Evolutionary conservation across 2,797 vertebrate species (phyloP), one percentile per base, ranked within the genome.

Genomic region (Xenopus petersii): DNA sequence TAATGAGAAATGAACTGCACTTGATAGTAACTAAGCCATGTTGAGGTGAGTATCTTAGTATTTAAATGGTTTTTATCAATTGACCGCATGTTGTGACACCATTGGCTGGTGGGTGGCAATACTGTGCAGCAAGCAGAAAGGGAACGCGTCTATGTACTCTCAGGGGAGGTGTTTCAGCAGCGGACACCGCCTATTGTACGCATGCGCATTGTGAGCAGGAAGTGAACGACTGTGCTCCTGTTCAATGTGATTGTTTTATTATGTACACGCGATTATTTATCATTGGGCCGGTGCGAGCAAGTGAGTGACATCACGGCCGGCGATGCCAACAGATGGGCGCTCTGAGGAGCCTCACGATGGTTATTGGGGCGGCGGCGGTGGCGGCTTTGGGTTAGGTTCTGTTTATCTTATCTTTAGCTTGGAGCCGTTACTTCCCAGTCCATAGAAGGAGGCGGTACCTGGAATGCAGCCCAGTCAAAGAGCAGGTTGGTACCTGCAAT

Each of bases 341-440:
- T 55, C 82, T 93, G 75, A 86, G 88, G 74, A 86, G 91, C 80
- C 85, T 95, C 77, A 88, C 90, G 75, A 81, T 95, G 81, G 90
- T 90, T 1, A 83, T 96, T 78, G 89, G 88, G 59, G 94, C 94
- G 49, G 94, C 91, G 33, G 90, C n/a, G n/a, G n/a, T 92, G 81
- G 93, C 92, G 17, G 93, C 89, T 6, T 82, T 96, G 30, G 94
- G 94, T 46, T 94, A 94, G 8, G 90, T 94, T 15, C 85, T 96
- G 70, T 93, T 94, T 84, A 87, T 96, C 79, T n/a, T n/a, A n/a
- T n/a, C n/a, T n/a, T n/a, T n/a, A n/a, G 89, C 93, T 64, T 84
- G 94, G 80, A 95, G 88, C 70, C 6, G 81, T 79, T 93, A 90
- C 79, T 90, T 92, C 81, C 91, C 84, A 85, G 2, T 88, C 87